These are phyloP conservation scores for Atractosteus spatula DNA, from an alignment of 2,113 vertebrate species.

Conservation along the genomic window DNA sequence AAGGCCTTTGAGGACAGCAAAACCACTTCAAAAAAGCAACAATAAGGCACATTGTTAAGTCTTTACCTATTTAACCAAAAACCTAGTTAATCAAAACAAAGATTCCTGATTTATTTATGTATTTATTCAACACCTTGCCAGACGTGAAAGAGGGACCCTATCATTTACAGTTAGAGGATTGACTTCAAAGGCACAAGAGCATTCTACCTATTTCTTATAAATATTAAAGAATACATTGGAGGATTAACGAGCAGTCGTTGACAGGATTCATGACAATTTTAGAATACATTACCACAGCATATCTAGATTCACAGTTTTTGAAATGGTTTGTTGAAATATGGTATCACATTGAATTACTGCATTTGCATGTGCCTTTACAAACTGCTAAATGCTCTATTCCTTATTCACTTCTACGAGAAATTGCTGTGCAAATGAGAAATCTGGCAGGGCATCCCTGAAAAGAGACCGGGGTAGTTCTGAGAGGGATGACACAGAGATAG, in stretches of 20 bases:
- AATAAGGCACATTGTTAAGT: too few species aligned
- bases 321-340: neutral
- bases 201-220: neutral
- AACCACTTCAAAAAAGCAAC: too few species aligned
- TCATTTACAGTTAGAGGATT: too few species aligned
- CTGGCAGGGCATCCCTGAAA: neutral
- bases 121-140: too few species aligned
- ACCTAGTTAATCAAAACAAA: too few species aligned
- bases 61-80: too few species aligned
- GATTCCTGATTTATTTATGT: too few species aligned
- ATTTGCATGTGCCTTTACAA: neutral
- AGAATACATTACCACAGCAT: neutral
- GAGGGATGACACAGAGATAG: too few species aligned
- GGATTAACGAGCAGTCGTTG: neutral
- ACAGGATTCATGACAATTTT: constrained; percentile 6
- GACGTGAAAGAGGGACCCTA: too few species aligned
- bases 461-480: too few species aligned
- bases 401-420: neutral
- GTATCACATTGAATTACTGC: neutral
- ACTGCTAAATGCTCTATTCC: neutral
- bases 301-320: neutral
- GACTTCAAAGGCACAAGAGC: neutral
- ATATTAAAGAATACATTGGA: neutral
- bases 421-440: neutral
- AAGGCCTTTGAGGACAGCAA: too few species aligned